These are phyloP conservation scores for Phrynocephalus versicolor DNA, from an alignment of 2,113 vertebrate genomes.

Conservation along the genomic window DNA sequence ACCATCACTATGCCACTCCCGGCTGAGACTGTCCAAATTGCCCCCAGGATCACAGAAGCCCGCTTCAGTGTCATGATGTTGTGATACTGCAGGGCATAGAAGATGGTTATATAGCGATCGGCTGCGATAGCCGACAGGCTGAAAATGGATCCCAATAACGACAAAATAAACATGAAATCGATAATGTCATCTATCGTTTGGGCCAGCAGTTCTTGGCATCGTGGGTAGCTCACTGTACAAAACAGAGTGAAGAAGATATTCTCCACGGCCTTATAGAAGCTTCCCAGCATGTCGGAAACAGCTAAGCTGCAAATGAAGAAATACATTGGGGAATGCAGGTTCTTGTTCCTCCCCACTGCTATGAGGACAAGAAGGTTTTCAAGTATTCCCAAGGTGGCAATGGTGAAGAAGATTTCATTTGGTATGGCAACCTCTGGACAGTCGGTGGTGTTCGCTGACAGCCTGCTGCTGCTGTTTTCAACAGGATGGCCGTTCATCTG, in stretches of 20 bases:
- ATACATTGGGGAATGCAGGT: constrained; percentile 94
- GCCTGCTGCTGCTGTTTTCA: constrained; percentile 59
- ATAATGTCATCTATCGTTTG: constrained; percentile 86
- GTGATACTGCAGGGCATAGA: constrained; percentile 90
- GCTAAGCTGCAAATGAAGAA: constrained; percentile 95
- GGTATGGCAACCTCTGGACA: constrained; percentile 84
- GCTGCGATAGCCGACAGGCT: constrained; percentile 91
- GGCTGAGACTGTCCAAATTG: constrained; percentile 84
- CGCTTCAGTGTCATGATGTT: constrained; percentile 87
- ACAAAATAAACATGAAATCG: constrained; percentile 89
- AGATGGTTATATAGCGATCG: constrained; percentile 95
- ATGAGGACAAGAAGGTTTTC: constrained; percentile 91
- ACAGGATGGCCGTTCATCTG: constrained; percentile 41
- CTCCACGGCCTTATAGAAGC: constrained; percentile 88
- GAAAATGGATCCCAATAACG: constrained; percentile 90
- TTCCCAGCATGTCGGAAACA: constrained; percentile 90
- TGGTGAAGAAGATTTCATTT: constrained; percentile 83
- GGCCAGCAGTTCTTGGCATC: constrained; percentile 74
- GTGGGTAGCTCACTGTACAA: constrained; percentile 79
- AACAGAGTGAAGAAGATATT: constrained; percentile 85
- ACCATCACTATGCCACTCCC: constrained; percentile 83
- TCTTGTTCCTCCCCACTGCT: constrained; percentile 87
- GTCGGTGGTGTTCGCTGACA: constrained; percentile 75
- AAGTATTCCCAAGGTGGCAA: constrained; percentile 83
- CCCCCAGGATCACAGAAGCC: constrained; percentile 69